Evolutionary conservation across 2,113 vertebrate species (phyloP).

Genomic region (Falco punctatus): DNA sequence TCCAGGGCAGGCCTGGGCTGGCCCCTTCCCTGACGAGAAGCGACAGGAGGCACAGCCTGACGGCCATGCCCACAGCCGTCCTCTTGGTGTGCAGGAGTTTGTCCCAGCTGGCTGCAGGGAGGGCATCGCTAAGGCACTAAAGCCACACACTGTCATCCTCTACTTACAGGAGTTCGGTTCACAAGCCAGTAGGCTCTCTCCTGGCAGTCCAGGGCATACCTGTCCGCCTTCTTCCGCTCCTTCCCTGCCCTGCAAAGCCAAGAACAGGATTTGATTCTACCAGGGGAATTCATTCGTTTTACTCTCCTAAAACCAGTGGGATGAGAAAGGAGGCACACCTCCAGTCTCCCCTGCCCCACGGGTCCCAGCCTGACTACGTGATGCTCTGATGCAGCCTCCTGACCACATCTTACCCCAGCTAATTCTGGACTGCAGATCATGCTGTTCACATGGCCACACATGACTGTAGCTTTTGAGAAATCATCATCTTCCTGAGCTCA

Average conservation of each 20-base stretch:
- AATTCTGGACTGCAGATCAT: not conserved
- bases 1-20: not conserved
- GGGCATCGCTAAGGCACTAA: not conserved
- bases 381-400: not conserved
- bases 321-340: not conserved
- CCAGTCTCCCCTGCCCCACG: accelerated
- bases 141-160: accelerated
- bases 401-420: not conserved
- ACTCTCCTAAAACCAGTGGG: not conserved
- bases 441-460: not conserved
- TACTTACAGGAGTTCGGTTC: constrained; percentile 90
- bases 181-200: constrained; percentile 98
- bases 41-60: not conserved
- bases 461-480: constrained; percentile 17
- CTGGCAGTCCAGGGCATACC: constrained; percentile 93
- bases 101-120: not conserved
- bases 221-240: constrained; percentile 92
- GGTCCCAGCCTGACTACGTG: accelerated
- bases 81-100: accelerated
- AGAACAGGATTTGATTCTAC: not conserved
- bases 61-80: accelerated
- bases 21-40: not conserved
- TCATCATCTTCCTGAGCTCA: not conserved
- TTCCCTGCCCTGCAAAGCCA: constrained; percentile 87
- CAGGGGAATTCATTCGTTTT: not conserved